Base-by-base conservation (phyloP, 2,888 invertebrate genomes). In the Zootermopsis nevadensis region DNA sequence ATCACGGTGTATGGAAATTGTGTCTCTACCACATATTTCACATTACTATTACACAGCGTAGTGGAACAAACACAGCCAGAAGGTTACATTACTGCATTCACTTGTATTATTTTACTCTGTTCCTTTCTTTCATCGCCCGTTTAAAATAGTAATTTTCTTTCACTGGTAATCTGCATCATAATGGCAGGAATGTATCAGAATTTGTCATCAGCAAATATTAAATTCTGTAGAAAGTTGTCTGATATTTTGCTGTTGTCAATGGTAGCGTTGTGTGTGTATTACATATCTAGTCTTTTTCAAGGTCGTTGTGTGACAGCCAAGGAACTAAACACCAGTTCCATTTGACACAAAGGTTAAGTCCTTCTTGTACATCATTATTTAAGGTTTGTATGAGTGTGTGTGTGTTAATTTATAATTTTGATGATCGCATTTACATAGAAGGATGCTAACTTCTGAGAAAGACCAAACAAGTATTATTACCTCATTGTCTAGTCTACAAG, bases 171-270 rank as follows among this genome's bases (percentile, higher is more conserved):
- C 42, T 33, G 4, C 3, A 42, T 77, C n/a, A 30, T n/a, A 67
- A 27, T 33, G n/a, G 35, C 79, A 79, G 79, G 79, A 79, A 31
- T 48, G 79, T 79, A 53, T 79, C 79, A 79, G 79, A 79, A 24
- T 53, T 53, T 60, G 22, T 19, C 35, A 53, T 35, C 79, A 79
- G 53, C 79, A 77, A 69, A 33, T 30, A 30, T 69, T 74, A 33
- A 24, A 35, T 38, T 69, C 27, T 7, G 27, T 27, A 27, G n/a
- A 22, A 27, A 27, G n/a, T 27, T 27, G 8, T 27, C 60, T 10
- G 27, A 60, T 27, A 22, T 69, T 69, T 69, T 38, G 74, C 74
- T 74, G 74, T 74, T 74, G 31, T 31, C 31, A 6, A n/a, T n/a
- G 33, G 42, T 38, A n/a, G 22, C 15, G n/a, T 27, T 74, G 74